Conservation (phyloP, 2,797 vertebrate genomes). For the Emydoidea blandingii region DNA sequence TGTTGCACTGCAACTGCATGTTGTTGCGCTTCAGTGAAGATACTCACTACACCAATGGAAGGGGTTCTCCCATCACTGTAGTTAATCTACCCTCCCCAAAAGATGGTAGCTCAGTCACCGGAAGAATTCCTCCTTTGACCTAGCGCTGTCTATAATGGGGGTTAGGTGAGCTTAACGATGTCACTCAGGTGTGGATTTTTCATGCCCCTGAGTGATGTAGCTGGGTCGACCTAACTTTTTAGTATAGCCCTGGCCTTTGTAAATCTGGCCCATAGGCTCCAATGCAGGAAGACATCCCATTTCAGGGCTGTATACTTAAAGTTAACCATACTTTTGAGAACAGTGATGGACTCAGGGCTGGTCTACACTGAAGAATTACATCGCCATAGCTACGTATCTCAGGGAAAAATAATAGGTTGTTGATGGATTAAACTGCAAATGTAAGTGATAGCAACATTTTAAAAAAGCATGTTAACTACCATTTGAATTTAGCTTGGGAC, state of each 20-base stretch:
- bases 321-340: neutral
- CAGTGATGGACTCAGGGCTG: neutral
- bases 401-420: conserved; percentile 23
- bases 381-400: neutral
- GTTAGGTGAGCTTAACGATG: no score
- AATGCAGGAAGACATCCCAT: neutral
- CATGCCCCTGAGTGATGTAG: neutral
- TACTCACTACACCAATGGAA: no score
- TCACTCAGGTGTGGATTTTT: no score
- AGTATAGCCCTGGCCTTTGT: neutral
- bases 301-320: neutral
- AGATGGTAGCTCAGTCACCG: no score
- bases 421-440: conserved; percentile 70
- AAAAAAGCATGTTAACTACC: conserved; percentile 48
- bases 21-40: neutral
- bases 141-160: no score
- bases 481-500: conserved; percentile 37
- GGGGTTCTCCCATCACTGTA: no score
- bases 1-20: neutral
- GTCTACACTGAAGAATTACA: no score
- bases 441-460: conserved; percentile 37
- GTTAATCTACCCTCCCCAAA: no score
- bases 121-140: no score
- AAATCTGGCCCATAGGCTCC: neutral
- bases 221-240: neutral